Evolutionary conservation across 1,140 invertebrate genomes (phyloP), one percentile per base, ranked within the genome.

Genomic region (Temnothorax longispinosus): DNA sequence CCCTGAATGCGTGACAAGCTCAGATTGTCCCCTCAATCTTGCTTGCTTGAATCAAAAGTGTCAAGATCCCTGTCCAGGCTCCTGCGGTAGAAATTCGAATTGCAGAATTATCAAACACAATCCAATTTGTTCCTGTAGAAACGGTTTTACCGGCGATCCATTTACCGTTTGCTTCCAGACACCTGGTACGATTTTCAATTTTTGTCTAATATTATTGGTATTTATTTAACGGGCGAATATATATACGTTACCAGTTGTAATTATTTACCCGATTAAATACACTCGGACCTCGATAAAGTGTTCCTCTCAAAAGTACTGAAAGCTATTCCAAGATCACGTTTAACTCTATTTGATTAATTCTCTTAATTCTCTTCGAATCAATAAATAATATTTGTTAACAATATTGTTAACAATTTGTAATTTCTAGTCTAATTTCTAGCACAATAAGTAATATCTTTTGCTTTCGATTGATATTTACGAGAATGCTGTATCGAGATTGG

Each of bases 1-100:
- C 62, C 97, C 98, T 65, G 97, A 98, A 96, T 98, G 98, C 94
- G 96, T 97, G 44, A 96, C 97, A 67, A 97, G 97, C 93, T 96
- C 97, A 60, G 98, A 98, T 95, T 98, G 98, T 93, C 94, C 97
- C 0, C 96, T 96, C 86, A 97, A 97, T 94, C 95, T 97, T 88
- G 97, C 97, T 67, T 98, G 98, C 93, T 95, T 97, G 69, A 96
- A 97, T 89, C 96, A 97, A 91, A 97, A 97, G 95, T 98, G 98
- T 94, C 95, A 94, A 85, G 97, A 97, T 94, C 98, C 98, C 74
- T 98, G 98, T 92, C 96, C 97, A 50, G 97, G 97, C 27, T 97
- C 97, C 32, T 98, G 98, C 94, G 98, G 97, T 58, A 94, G 95
- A 71, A 97, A 97, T 90, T 96, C 97, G 35, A 95, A 97, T 86